Evolutionary conservation across 2,113 vertebrate genomes (phyloP).

Genomic region (Turnix velox): DNA sequence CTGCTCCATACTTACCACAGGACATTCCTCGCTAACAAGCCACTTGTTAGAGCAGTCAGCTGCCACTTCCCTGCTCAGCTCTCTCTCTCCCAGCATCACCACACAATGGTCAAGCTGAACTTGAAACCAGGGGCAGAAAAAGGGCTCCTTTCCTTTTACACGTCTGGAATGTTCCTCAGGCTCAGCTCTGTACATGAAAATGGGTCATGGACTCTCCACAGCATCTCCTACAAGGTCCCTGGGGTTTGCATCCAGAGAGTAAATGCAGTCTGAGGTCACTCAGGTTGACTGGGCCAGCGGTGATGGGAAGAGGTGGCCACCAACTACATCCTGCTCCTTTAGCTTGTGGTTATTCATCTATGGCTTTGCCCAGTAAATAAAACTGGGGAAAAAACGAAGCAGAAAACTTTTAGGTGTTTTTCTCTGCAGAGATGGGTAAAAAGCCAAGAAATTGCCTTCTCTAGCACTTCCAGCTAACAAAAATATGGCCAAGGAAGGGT

Average conservation of each 20-base stretch:
- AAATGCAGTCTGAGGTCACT: neutral
- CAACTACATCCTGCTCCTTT: neutral
- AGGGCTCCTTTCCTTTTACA: neutral
- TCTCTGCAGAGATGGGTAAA: neutral
- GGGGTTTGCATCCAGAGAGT: neutral
- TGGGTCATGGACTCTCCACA: neutral
- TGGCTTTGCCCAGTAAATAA: neutral
- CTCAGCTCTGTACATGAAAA: neutral
- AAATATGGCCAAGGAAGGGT: neutral
- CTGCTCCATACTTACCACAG: constrained; percentile 56
- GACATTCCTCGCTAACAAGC: constrained; percentile 73
- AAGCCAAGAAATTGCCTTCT: neutral
- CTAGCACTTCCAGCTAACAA: neutral
- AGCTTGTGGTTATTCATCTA: neutral
- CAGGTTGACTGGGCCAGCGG: neutral
- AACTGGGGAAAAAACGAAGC: neutral
- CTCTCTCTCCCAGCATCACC: constrained; percentile 9
- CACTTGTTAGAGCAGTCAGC: constrained; percentile 76
- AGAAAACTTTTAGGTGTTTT: neutral
- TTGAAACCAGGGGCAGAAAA: neutral
- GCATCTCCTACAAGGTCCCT: accelerated
- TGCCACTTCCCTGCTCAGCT: neutral
- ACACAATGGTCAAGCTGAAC: neutral
- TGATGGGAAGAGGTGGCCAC: neutral
- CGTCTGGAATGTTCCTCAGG: accelerated